These are phyloP conservation scores for Elephas maximus DNA, from an alignment of 2,113 vertebrate genomes.

Conservation along the genomic window DNA sequence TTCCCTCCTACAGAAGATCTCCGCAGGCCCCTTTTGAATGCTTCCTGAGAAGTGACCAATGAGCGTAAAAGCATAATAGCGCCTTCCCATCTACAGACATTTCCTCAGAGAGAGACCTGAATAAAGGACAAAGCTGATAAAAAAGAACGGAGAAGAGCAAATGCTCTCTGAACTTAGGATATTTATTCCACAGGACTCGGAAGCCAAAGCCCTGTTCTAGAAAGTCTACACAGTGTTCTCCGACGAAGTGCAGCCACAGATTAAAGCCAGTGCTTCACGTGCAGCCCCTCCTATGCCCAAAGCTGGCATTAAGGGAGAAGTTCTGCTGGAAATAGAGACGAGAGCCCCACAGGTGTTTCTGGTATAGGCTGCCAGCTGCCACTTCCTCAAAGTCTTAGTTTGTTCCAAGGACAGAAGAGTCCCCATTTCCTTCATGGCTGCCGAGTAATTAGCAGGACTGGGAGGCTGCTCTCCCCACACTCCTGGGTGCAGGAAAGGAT, in stretches of 20 bases:
- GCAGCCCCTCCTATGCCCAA: background rate
- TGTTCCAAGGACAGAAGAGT: background rate
- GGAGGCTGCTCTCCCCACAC: background rate
- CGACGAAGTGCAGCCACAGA: background rate
- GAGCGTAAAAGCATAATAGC: fast-evolving
- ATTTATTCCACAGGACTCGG: background rate
- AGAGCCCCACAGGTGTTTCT: fast-evolving
- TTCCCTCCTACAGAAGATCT: constrained; percentile 27
- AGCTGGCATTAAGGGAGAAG: background rate
- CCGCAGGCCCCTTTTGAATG: constrained; percentile 75
- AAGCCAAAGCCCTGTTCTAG: background rate
- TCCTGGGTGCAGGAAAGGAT: background rate
- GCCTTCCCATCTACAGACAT: background rate
- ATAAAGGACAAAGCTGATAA: background rate
- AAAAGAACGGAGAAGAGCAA: background rate
- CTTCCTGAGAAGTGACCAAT: constrained; percentile 59
- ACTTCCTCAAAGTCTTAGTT: background rate
- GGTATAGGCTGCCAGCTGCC: background rate
- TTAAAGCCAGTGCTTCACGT: background rate
- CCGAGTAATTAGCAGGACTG: background rate
- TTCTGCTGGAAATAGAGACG: fast-evolving
- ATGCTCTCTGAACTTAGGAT: background rate
- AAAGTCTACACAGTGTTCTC: background rate
- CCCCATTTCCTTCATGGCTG: background rate
- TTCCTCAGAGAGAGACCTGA: background rate